phyloP scores from a whole-genome alignment of 37 sponge, comb jelly and placozoan species.

The Halichondria panicea region DNA sequence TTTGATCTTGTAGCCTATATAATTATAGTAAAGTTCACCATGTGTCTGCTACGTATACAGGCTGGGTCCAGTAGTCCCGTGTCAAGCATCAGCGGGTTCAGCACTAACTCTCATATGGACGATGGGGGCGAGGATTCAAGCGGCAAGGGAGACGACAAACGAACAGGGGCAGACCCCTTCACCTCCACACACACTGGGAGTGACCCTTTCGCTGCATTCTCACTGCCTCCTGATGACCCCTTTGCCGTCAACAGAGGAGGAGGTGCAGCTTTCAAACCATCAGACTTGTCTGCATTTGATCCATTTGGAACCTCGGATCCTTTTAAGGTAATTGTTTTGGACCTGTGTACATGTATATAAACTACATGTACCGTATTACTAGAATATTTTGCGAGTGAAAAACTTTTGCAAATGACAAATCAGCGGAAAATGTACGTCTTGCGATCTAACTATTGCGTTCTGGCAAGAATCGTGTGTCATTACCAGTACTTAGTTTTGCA shows the following conservation, averaged over 20 bases:
- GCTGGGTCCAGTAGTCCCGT: constrained; percentile 86
- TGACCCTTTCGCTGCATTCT: constrained; percentile 55
- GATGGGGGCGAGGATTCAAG: constrained; percentile 43
- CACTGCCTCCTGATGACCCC: constrained; percentile 30
- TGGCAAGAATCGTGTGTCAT: no score
- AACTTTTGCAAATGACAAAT: no score
- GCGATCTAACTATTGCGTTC: no score
- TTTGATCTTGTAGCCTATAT: no score
- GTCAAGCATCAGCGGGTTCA: constrained; percentile 83
- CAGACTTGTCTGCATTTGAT: constrained; percentile 43
- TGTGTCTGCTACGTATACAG: constrained; percentile 32
- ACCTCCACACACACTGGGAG: neutral
- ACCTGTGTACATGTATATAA: neutral
- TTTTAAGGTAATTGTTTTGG: constrained; percentile 29
- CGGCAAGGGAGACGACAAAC: constrained; percentile 23
- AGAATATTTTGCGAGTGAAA: no score
- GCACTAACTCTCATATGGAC: constrained; percentile 61
- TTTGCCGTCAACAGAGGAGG: constrained; percentile 10
- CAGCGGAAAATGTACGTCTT: no score
- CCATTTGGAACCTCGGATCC: constrained; percentile 52
- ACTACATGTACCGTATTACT: no score
- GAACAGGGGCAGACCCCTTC: constrained; percentile 37
- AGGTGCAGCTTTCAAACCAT: constrained; percentile 13
- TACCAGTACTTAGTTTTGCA: no score
- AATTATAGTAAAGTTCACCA: no score